Evolutionary conservation across 2,888 invertebrate genomes (phyloP).

Genomic region (Cephus pulcher): DNA sequence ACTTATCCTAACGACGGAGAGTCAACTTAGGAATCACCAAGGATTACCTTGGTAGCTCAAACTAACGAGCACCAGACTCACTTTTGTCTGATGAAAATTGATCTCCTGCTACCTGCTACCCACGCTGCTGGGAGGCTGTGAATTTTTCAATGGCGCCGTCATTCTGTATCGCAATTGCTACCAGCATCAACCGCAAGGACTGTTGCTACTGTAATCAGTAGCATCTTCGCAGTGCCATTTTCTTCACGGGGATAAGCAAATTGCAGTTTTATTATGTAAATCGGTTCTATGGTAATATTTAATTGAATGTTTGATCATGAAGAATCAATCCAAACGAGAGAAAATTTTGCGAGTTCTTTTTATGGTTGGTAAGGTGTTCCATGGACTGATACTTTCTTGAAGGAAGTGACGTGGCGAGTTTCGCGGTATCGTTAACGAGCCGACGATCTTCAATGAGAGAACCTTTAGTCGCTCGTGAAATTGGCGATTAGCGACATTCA

Average conservation of each 20-base stretch:
- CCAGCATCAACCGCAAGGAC: not conserved
- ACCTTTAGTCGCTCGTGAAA: conserved; percentile 11
- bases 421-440: too few species aligned
- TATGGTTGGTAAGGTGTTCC: conserved; percentile 22
- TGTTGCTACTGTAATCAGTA: not conserved
- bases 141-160: conserved; percentile 27
- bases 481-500: conserved; percentile 12
- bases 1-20: conserved; percentile 47
- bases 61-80: conserved; percentile 31
- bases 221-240: not conserved
- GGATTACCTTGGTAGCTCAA: conserved; percentile 37
- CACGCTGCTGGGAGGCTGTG: conserved; percentile 24
- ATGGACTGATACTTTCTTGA: not conserved
- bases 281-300: conserved; percentile 35
- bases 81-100: conserved; percentile 45
- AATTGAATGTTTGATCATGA: conserved; percentile 38
- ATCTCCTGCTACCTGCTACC: conserved; percentile 34
- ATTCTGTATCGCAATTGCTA: conserved; percentile 13
- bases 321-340: not conserved
- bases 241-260: conserved; percentile 20
- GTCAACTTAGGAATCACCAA: conserved; percentile 37
- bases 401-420: too few species aligned
- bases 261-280: conserved; percentile 50
- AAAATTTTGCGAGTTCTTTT: not conserved
- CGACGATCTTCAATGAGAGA: not conserved